These are phyloP conservation scores for Mellilla xanthometata DNA, from an alignment of 2,888 invertebrate genomes.

Conservation along the genomic window DNA sequence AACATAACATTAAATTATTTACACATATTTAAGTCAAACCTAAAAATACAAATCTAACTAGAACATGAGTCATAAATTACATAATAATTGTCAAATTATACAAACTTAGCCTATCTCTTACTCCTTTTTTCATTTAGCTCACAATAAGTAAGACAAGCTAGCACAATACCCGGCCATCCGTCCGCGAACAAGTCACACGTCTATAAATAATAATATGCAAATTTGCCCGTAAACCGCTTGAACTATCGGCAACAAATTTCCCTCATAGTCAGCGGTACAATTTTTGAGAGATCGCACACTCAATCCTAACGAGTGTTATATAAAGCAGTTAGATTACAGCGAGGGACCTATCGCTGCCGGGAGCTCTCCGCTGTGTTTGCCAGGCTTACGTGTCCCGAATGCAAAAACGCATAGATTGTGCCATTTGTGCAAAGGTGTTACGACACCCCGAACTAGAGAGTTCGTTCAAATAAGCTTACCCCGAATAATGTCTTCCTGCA, in stretches of 20 bases:
- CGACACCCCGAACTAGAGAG: constrained; percentile 22
- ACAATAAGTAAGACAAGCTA: no score
- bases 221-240: no score
- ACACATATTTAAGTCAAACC: no score
- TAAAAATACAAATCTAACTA: no score
- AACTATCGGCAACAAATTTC: background rate
- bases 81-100: no score
- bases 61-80: no score
- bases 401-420: constrained; percentile 36
- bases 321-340: constrained; percentile 34
- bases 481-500: constrained; percentile 15
- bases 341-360: constrained; percentile 28
- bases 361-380: constrained; percentile 35
- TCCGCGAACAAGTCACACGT: no score
- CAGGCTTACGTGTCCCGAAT: constrained; percentile 34
- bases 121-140: no score
- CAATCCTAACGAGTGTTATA: constrained; percentile 32
- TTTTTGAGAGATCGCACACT: constrained; percentile 17
- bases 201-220: no score
- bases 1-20: no score
- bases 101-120: no score
- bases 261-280: constrained; percentile 1
- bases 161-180: no score
- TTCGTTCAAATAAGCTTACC: constrained; percentile 25
- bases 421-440: constrained; percentile 35